Evolutionary conservation across 2,113 vertebrate genomes (phyloP), one percentile per base, ranked within the genome.

Genomic region (Lamprotornis superbus): DNA sequence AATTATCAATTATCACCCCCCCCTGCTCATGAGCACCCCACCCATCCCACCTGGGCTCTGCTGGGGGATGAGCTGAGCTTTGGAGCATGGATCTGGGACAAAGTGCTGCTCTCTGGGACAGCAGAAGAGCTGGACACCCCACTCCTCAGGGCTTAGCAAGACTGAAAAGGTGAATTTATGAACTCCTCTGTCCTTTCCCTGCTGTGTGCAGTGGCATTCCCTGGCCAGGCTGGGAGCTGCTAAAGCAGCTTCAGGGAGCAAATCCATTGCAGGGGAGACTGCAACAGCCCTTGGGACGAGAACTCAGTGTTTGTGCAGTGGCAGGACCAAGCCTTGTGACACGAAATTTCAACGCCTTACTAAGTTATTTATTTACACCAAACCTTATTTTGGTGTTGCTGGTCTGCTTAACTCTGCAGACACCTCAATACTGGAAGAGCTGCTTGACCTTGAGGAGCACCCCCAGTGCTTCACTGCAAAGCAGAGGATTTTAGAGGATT

Each of bases 11-110:
- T 39, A 39, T 39, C 39, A 40, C 39, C 5, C 2, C 9, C 9
- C 13, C 11, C 12, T 22, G 59, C 64, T 61, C 1, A 7, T 0
- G 2, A 47, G 55, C n/a, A 40, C 2, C 27, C 18, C 40, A 65
- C 11, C 31, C 6, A 67, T 7, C 21, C 63, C 55, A 57, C 5
- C 21, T 10, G 56, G 13, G 33, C 52, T 15, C 14, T 5, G 10
- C 39, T 10, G 22, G 17, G 44, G 49, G 49, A 3, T 3, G 1
- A 46, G 33, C 7, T 7, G 3, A 2, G 35, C 20, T 3, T 0
- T 9, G 44, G 24, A 15, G 63, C 25, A 3, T 1, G 10, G 2
- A 0, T 0, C 7, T 6, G 40, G 49, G 35, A 30, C 56, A 18
- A 53, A 61, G 5, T 8, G 37, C 55, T n/a, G 10, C 2, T 64